These are phyloP conservation scores for Tetranychus truncatus DNA, from an alignment of 2,888 invertebrate genomes.

Conservation along the genomic window DNA sequence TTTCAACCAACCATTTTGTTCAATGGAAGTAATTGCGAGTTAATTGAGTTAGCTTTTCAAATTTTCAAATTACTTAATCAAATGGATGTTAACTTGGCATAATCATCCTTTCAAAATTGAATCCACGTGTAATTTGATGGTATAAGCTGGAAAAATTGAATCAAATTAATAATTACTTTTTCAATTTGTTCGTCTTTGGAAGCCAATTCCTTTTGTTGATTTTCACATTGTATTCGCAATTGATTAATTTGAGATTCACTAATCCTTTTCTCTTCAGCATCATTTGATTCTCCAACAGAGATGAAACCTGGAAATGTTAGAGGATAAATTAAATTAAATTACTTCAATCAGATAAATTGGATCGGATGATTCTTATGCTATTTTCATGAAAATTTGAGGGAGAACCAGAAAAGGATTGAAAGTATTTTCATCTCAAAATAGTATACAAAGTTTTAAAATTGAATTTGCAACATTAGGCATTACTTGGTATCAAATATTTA, in stretches of 20 bases:
- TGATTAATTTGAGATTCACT: slow-evolving; percentile 9
- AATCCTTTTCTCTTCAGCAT: slow-evolving; percentile 13
- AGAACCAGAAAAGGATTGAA: no score
- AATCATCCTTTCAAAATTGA: no score
- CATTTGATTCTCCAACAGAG: background rate
- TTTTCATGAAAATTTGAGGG: background rate
- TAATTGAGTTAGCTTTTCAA: no score
- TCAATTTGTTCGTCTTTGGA: slow-evolving; percentile 15
- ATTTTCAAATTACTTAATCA: no score
- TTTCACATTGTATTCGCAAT: background rate
- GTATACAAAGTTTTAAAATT: no score
- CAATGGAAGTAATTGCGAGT: no score
- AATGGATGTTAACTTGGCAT: no score
- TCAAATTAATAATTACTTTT: slow-evolving; percentile 38
- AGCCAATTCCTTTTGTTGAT: slow-evolving; percentile 15
- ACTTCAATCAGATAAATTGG: slow-evolving; percentile 4
- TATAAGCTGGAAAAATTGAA: background rate
- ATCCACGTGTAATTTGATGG: no score
- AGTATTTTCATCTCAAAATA: no score
- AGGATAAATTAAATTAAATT: slow-evolving; percentile 5
- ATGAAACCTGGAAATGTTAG: slow-evolving; percentile 11
- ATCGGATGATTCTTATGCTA: background rate
- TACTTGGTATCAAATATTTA: no score
- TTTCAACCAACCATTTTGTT: no score
- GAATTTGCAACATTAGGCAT: no score